Conservation (phyloP, 92 coral and sea anemone species). For the Porites divaricata region DNA sequence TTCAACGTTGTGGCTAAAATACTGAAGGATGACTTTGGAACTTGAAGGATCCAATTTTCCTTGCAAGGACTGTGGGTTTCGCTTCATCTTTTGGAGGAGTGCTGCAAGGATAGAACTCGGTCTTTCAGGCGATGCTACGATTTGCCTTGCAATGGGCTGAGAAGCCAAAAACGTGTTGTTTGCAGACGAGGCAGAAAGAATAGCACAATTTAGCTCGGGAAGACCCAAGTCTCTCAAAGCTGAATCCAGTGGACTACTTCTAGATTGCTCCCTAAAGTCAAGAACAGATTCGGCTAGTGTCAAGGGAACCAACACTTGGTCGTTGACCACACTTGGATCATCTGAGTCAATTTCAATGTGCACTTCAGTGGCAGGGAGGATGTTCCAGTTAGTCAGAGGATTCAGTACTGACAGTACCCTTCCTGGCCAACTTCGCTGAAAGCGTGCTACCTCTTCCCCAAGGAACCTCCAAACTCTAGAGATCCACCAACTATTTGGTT, state of each 20-base stretch:
- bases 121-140: conserved; percentile 46
- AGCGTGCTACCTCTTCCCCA: background rate
- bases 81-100: conserved; percentile 36
- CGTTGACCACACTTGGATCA: background rate
- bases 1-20: conserved; percentile 30
- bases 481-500: conserved; percentile 51
- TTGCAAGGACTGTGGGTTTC: conserved; percentile 2
- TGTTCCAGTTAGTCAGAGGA: conserved; percentile 61
- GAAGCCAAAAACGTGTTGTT: background rate
- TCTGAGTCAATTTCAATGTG: no score
- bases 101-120: conserved; percentile 50
- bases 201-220: conserved; percentile 40
- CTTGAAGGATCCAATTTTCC: background rate
- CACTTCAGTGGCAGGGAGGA: conserved; percentile 63
- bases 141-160: conserved; percentile 6
- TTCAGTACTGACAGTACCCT: conserved; percentile 6
- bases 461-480: conserved; percentile 59
- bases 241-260: background rate
- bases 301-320: conserved; percentile 39
- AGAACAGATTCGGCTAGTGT: conserved; percentile 38
- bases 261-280: background rate
- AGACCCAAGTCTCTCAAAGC: conserved; percentile 14
- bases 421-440: background rate
- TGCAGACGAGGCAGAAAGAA: background rate
- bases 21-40: conserved; percentile 32